phyloP scores from a whole-genome alignment of 1,140 invertebrate species.

The Drosophila seguyi region DNA sequence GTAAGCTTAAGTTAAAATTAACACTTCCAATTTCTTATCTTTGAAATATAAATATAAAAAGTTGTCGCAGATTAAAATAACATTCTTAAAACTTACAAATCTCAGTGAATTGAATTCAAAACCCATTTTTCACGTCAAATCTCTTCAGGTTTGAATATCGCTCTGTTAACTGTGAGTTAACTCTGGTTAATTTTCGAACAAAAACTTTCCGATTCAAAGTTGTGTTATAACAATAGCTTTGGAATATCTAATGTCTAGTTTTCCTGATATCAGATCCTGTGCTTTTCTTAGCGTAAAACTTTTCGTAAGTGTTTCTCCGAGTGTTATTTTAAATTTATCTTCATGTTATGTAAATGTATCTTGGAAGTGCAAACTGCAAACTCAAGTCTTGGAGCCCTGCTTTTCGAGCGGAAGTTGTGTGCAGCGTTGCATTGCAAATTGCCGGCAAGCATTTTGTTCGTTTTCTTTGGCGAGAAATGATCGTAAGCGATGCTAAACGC shows the following conservation, averaged over 20 bases:
- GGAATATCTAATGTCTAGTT: neutral
- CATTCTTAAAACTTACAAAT: too few relatives aligned
- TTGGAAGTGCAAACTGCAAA: constrained; percentile 6
- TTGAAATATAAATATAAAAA: neutral
- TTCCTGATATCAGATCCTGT: neutral
- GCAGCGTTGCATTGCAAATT: constrained; percentile 81
- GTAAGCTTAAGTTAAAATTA: neutral
- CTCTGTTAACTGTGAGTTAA: too few relatives aligned
- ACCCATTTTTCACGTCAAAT: too few relatives aligned
- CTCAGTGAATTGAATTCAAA: too few relatives aligned
- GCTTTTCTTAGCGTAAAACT: neutral
- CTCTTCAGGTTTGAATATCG: neutral
- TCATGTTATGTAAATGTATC: constrained; percentile 60
- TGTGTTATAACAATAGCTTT: too few relatives aligned
- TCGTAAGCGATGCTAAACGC: constrained; percentile 38
- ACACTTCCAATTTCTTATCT: neutral
- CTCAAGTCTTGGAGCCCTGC: constrained; percentile 16
- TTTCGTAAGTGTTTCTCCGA: constrained; percentile 1
- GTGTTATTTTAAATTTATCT: constrained; percentile 5
- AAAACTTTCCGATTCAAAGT: neutral
- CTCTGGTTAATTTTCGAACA: neutral
- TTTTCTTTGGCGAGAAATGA: constrained; percentile 43
- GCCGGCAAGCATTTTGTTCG: constrained; percentile 18
- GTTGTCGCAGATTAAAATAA: too few relatives aligned
- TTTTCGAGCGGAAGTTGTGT: constrained; percentile 63